Base-by-base conservation (phyloP, 2,113 vertebrate genomes). In the Nyctereutes procyonoides region DNA sequence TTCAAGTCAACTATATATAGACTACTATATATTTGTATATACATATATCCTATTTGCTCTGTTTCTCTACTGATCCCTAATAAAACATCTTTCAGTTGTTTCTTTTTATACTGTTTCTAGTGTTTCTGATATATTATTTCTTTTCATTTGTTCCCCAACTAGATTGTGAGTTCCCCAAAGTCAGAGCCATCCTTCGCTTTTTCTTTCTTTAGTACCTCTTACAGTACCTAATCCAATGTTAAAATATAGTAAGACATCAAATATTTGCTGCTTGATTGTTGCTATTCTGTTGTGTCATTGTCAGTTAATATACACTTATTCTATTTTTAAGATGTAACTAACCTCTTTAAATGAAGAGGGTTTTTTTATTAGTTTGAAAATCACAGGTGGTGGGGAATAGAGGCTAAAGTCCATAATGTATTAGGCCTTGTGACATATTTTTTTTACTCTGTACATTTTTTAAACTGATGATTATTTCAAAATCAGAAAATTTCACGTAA, bases 401-500 rank as follows among this genome's bases (percentile, higher is more conserved):
- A 86, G 5, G 28, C 24, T 88, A 94, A 86, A 56, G 38, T 30
- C 84, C 53, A 71, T 30, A 19, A 48, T 74, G 20, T 62, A 28
- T 24, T 19, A 28, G 8, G 8, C 22, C 8, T 79, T 77, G 56
- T 24, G 35, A 88, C 15, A 76, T 74, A 51, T 83, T 86, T 51
- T 90, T 48, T 74, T 65, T 73, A 48, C 28, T 71, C 30, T 13
- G 14, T 24, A 9, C 7, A 48, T 89, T 81, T 93, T 79, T 24
- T 58, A 76, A 26, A 55, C 32, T 69, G 83, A 53, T 2, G 2
- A 73, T 51, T 80, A 74, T 60, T 79, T 96, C 58, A 93, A 94
- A 95, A 89, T 74, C 76, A 74, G 12, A 10, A 69, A 11, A 94
- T 86, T 87, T 93, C 53, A 65, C 17, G 69, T 73, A 91, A 93